Base-by-base conservation (phyloP, 1,140 invertebrate species). In the Drosophila sp. region DNA sequence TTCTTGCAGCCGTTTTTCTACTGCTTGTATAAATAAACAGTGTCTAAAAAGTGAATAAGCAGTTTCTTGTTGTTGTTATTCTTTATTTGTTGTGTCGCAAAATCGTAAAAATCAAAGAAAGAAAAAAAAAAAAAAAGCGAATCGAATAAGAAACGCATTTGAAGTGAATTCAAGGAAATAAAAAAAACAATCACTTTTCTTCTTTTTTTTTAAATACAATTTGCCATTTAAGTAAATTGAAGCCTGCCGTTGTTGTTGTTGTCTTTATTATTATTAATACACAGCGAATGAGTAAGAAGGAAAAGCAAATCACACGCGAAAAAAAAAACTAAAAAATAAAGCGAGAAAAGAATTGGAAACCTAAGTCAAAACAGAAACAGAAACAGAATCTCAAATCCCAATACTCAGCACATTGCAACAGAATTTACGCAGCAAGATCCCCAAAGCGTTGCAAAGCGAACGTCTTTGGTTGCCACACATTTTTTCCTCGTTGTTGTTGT, bases 131-230 rank as follows among this genome's bases (percentile, higher is more conserved):
- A 46, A 65, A 63, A 53, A 57, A 40, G 59, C 53, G 43, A 56
- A 21, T 21, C 21, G 21, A 65, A 77, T 69, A 36, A 50, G 40
- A 66, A 66, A 65, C 64, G 59, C 74, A 78, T 74, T 78, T 67
- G 70, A 70, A 81, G 75, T 77, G 59, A 48, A 75, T 82, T 82
- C 71, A 61, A 59, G 50, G 79, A 41, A 66, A 53, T n/a, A n/a
- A n/a, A n/a, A n/a, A n/a, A n/a, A n/a, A n/a, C n/a, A 40, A 66
- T 34, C 34, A 9, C 8, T 29, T 51, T 43, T 48, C 2, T 64
- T 48, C 43, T 58, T 40, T 61, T 27, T 53, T 4, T 53, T 27
- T 40, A 21, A 18, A 46, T 29, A 18, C 41, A 45, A 41, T 74
- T 74, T 40, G 32, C 56, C 53, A 62, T 50, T 51, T 53, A 46